phyloP scores from a whole-genome alignment of 1,140 invertebrate species.

The Bombus soroeensis region DNA sequence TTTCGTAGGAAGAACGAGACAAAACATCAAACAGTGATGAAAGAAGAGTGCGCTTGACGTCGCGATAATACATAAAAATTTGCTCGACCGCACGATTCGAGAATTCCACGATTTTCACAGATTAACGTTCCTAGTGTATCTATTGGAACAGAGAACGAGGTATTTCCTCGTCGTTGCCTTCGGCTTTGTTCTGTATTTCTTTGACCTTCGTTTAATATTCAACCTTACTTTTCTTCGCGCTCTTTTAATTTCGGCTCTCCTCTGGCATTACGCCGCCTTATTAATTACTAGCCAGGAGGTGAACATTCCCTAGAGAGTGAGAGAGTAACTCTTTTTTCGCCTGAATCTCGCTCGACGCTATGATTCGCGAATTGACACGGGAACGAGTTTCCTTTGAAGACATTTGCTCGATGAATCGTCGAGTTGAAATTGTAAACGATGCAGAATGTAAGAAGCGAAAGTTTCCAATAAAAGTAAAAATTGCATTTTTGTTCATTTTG shows the following conservation, averaged over 20 bases:
- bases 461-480: not conserved
- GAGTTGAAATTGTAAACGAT: not conserved
- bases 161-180: not conserved
- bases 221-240: not conserved
- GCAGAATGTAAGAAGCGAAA: not conserved
- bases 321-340: not conserved
- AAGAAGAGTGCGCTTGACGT: not conserved
- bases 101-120: not conserved
- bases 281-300: constrained; percentile 17
- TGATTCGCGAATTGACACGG: constrained; percentile 2
- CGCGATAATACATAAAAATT: constrained; percentile 2
- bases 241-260: constrained; percentile 14
- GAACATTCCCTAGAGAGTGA: not conserved
- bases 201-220: not conserved
- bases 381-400: not conserved
- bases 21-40: not conserved
- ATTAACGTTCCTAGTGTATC: no score
- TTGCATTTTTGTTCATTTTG: not conserved
- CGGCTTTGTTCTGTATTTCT: constrained; percentile 1
- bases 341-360: not conserved
- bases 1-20: not conserved
- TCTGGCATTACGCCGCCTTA: not conserved
- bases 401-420: not conserved
- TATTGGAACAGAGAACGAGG: not conserved
- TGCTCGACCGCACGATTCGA: not conserved